phyloP scores from a whole-genome alignment of 2,888 invertebrate species.

The Malthinus flaveolus region DNA sequence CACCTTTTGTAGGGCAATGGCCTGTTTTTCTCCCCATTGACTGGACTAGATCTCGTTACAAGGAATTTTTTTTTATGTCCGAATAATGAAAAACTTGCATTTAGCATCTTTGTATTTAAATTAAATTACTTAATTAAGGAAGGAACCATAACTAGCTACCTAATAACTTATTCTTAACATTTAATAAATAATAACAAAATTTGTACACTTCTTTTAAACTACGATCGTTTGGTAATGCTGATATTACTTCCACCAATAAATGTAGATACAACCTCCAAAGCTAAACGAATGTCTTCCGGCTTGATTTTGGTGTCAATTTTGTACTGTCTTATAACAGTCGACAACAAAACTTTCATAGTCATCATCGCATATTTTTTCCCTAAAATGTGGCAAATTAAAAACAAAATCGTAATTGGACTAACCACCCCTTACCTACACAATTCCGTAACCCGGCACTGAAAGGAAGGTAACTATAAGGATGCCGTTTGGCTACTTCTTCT shows the following conservation, averaged over 20 bases:
- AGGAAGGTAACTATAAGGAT: slow-evolving; percentile 57
- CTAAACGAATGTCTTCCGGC: slow-evolving; percentile 40
- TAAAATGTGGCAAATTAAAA: no score
- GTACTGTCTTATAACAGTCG: slow-evolving; percentile 47
- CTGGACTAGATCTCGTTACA: no score
- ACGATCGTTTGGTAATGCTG: slow-evolving; percentile 16
- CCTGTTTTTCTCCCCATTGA: no score
- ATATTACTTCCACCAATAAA: slow-evolving; percentile 42
- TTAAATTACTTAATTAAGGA: no score
- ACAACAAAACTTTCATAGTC: slow-evolving; percentile 25
- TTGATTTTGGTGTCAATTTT: slow-evolving; percentile 32
- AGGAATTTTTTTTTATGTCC: no score
- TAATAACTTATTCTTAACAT: no score
- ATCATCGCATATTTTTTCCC: slow-evolving; percentile 13
- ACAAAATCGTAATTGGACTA: neutral
- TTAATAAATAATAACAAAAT: no score
- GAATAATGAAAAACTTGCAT: no score
- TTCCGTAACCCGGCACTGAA: slow-evolving; percentile 58
- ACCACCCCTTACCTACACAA: slow-evolving; percentile 53
- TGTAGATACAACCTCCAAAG: slow-evolving; percentile 38
- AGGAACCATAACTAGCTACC: no score
- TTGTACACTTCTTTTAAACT: no score
- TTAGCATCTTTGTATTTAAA: no score
- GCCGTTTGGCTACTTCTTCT: slow-evolving; percentile 54
- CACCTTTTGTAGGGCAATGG: no score